Evolutionary conservation across 1,140 invertebrate species (phyloP), one percentile per base, ranked within the genome.

Genomic region (Heliconius hewitsoni): DNA sequence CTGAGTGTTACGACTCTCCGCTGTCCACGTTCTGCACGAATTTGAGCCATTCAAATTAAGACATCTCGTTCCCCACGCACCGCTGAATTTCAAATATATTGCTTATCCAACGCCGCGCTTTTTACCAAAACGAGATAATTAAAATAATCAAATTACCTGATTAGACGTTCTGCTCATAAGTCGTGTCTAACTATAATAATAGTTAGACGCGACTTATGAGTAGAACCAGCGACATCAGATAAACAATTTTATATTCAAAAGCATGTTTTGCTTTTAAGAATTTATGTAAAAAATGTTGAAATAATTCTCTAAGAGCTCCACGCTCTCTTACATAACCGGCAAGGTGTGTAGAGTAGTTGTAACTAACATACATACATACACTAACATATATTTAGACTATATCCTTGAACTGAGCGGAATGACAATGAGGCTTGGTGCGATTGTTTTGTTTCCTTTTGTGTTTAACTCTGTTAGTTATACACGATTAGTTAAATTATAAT

Each of bases 361-460:
- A 52, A 52, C 50, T 19, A 60, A 23, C 19, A 8, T 27, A 60
- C 55, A 60, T 60, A 66, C 60, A 66, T 66, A 27, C 19, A 30
- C 19, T 9, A 57, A 57, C 55, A 57, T 57, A 57, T 8, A 57
- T n/a, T 57, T 11, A 66, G 57, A 9, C 57, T 19, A 8, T 66
- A 66, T 66, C 74, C 66, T 72, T 80, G 66, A 71, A 72, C 73
- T 74, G 78, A 72, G 66, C 74, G 34, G 78, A 76, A 80, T 80
- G 60, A 27, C 60, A 80, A 80, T 80, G 46, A 76, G 73, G 23
- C 57, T 30, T 66, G 60, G 27, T 16, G 60, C 60, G 6, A 66
- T 66, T 66, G 60, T 66, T 66, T 30, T 30, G 60, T 66, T 66
- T 11, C 60, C 60, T 66, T 66, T 66, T 66, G 60, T 66, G 60